These are phyloP conservation scores for Maniola jurtina DNA, from an alignment of 1,140 invertebrate species.

Conservation along the genomic window DNA sequence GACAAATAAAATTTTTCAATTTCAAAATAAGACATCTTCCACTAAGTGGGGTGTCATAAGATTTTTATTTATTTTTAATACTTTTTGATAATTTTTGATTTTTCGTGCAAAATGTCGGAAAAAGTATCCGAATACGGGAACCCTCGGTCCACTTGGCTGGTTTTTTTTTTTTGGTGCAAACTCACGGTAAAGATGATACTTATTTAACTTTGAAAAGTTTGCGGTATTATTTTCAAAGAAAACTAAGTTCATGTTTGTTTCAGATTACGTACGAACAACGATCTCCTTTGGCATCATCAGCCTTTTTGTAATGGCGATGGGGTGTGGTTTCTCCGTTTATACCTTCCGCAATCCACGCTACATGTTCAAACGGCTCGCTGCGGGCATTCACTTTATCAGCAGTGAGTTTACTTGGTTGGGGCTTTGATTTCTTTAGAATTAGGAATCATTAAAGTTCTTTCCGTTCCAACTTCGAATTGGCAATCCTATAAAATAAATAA, in stretches of 20 bases:
- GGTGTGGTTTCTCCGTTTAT: conserved; percentile 90
- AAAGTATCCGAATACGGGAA: no score
- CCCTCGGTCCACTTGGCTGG: no score
- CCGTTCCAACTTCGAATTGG: no score
- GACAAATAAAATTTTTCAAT: no score
- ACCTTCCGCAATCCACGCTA: conserved; percentile 92
- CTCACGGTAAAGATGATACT: neutral
- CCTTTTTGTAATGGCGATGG: conserved; percentile 88
- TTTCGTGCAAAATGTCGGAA: no score
- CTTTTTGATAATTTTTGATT: no score
- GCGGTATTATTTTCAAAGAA: neutral
- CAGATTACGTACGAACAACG: conserved; percentile 91
- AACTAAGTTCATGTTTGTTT: conserved; percentile 32
- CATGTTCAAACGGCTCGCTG: conserved; percentile 93
- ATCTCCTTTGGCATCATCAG: conserved; percentile 92
- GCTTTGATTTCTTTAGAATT: conserved; percentile 10
- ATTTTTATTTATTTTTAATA: no score
- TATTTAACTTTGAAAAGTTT: neutral
- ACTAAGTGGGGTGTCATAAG: no score
- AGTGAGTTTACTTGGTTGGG: conserved; percentile 77
- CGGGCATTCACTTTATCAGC: conserved; percentile 90
- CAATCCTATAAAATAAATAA: no score
- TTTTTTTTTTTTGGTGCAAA: no score
- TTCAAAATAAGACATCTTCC: no score
- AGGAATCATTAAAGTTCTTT: neutral